Evolutionary conservation across 2,113 vertebrate genomes (phyloP), one percentile per base, ranked within the genome.

Genomic region (Paralichthys olivaceus): DNA sequence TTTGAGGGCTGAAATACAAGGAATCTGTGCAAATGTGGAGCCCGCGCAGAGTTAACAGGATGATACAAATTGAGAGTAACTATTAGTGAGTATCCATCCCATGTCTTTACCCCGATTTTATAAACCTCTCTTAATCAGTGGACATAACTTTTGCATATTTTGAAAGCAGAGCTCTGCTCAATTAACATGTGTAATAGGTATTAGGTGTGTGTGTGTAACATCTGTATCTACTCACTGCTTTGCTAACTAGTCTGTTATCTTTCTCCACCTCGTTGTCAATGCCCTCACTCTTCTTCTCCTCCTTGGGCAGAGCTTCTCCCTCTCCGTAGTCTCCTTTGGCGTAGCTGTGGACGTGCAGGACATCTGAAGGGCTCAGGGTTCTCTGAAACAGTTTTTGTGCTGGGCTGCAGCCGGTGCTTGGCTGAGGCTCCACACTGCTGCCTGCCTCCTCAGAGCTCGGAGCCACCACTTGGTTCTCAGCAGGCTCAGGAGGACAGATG

Each of bases 301-400:
- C 89, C 73, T 72, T 85, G 60, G 34, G n/a, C 4, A 17, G 59
- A 6, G 59, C 23, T 0, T 94, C 93, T 14, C 80, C 84, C 25
- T 91, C 92, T 0, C 90, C 89, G 45, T 93, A 95, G 83, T 97
- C 95, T 62, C 95, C 96, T 89, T 91, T 96, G 43, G 96, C 95
- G 0, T 96, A 98, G 93, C 96, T 97, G 83, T 98, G 97, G 2
- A 96, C 96, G 0, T 96, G 95, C 55, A 97, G 91, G 59, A 95
- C 94, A 20, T 96, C 94, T 0, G 94, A 92, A 0, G 95, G 95
- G 65, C 95, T 96, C 58, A 95, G 91, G 13, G 91, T 94, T 84
- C 86, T 93, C 83, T 96, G 96, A 28, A 96, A 94, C 60, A 94
- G 55, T 15, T 70, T 87, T 57, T 95, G 94, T 1, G 85, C 88